Evolutionary conservation across 2,797 vertebrate genomes (phyloP).

Genomic region (Rhincodon typus): DNA sequence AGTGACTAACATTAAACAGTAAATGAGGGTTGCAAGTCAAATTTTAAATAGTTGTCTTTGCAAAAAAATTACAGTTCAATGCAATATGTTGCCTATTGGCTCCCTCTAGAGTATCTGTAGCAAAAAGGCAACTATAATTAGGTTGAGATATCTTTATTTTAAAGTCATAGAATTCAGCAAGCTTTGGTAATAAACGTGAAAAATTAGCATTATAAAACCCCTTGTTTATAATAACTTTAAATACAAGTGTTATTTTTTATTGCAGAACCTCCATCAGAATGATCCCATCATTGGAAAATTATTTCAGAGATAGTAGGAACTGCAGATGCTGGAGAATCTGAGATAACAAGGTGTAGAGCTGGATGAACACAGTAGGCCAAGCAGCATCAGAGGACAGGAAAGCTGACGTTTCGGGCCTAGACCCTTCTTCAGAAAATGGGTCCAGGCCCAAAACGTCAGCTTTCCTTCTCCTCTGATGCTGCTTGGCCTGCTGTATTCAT

Average conservation of each 20-base stretch:
- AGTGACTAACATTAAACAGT: slow-evolving; percentile 2
- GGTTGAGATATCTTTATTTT: background rate
- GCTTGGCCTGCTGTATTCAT: too few relatives aligned
- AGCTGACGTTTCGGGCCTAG: too few relatives aligned
- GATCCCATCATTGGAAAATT: background rate
- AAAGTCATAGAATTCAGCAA: background rate
- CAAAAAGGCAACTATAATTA: background rate
- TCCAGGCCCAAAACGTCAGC: too few relatives aligned
- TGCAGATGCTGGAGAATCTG: too few relatives aligned
- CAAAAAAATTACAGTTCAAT: background rate
- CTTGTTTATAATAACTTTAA: background rate
- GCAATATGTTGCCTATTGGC: background rate
- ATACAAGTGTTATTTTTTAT: background rate
- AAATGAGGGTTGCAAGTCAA: background rate
- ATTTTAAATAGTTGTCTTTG: background rate
- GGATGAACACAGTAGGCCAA: too few relatives aligned
- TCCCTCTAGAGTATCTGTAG: slow-evolving; percentile 17
- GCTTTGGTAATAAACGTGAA: background rate
- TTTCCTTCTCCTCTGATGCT: too few relatives aligned
- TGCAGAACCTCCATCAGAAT: background rate
- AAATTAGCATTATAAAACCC: background rate
- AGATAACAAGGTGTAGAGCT: too few relatives aligned
- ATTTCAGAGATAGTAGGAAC: too few relatives aligned
- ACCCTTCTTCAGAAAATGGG: too few relatives aligned
- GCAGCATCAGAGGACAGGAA: too few relatives aligned